These are phyloP conservation scores for Bolborhynchus lineola DNA, from an alignment of 2,113 vertebrate genomes.

Conservation along the genomic window DNA sequence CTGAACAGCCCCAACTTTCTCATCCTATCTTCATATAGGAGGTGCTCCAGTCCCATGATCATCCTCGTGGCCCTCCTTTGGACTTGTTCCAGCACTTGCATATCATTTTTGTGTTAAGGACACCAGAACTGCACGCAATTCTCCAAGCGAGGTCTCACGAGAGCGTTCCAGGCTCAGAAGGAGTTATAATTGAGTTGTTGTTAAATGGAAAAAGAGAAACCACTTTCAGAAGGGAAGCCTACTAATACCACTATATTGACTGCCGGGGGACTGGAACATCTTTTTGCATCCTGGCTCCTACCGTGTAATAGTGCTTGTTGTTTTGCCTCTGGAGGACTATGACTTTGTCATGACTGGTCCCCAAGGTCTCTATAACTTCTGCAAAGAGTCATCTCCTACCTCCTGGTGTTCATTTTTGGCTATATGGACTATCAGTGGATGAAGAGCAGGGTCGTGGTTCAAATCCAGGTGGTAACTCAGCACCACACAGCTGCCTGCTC, in stretches of 20 bases:
- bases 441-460: background rate
- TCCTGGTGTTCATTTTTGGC: background rate
- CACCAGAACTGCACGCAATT: too few relatives aligned
- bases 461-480: background rate
- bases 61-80: too few relatives aligned
- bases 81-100: too few relatives aligned
- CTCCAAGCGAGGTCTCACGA: too few relatives aligned
- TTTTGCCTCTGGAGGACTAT: background rate
- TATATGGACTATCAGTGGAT: background rate
- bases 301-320: rapidly evolving
- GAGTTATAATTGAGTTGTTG: background rate
- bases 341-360: background rate
- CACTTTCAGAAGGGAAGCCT: background rate
- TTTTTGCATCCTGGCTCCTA: background rate
- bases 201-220: background rate
- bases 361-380: background rate
- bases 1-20: too few relatives aligned
- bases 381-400: background rate
- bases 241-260: background rate
- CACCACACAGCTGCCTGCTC: background rate
- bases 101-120: too few relatives aligned
- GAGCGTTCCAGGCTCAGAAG: background rate
- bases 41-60: too few relatives aligned
- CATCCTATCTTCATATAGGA: too few relatives aligned
- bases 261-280: background rate